These are phyloP conservation scores for Coilia nasus DNA, from an alignment of 2,797 vertebrate species.

Conservation along the genomic window DNA sequence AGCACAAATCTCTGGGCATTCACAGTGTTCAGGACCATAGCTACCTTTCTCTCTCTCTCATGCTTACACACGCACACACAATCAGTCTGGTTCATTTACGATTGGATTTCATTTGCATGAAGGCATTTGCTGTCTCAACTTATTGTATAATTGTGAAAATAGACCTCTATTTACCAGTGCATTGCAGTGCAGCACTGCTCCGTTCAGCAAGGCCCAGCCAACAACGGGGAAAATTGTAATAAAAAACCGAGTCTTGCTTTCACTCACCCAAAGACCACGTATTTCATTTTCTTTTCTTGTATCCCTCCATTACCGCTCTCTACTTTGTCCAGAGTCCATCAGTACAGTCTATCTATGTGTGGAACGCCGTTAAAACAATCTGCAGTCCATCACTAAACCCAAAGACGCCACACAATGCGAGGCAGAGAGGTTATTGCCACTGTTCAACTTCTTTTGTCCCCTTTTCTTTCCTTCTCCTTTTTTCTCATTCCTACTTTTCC, in stretches of 20 bases:
- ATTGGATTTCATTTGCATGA: constrained; percentile 16
- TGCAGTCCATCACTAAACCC: constrained; percentile 28
- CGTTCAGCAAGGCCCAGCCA: background rate
- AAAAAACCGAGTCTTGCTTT: background rate
- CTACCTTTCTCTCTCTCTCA: background rate
- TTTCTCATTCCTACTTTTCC: background rate
- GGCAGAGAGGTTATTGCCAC: constrained; percentile 27
- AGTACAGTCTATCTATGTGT: background rate
- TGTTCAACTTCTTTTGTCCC: constrained; percentile 27
- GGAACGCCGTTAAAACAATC: constrained; percentile 28
- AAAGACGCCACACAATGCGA: constrained; percentile 28
- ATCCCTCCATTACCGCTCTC: background rate
- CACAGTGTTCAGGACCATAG: too few relatives aligned
- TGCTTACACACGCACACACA: constrained; percentile 5
- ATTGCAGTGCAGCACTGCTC: background rate
- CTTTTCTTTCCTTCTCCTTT: background rate
- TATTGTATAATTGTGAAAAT: background rate
- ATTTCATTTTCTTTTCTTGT: background rate
- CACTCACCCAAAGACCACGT: background rate
- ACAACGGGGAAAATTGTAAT: background rate
- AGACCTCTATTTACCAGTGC: background rate
- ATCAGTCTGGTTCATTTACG: background rate
- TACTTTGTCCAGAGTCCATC: constrained; percentile 12
- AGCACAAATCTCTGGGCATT: too few relatives aligned
- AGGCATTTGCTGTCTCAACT: background rate